Percentiles rank a stretch among this genome's conserved stretches.
Evolutionary conservation across 2,888 invertebrate genomes (phyloP).

Genomic region (Pristionchus exspectatus): DNA sequence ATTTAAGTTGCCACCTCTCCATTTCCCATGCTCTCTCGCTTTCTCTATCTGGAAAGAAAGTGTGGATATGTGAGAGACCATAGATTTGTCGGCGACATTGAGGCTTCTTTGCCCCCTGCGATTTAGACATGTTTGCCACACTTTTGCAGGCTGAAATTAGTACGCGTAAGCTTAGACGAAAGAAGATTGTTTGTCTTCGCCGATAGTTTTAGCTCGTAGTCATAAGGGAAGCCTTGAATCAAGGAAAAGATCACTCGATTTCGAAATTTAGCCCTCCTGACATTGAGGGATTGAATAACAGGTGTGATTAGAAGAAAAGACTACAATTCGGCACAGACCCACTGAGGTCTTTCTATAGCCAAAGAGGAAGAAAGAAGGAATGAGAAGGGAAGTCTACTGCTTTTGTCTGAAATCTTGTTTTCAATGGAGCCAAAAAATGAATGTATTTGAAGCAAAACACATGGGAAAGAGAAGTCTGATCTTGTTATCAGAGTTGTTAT

Average conservation of each 20-base stretch:
- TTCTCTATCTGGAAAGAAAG: background rate
- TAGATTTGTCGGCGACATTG: background rate
- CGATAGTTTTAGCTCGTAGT: background rate
- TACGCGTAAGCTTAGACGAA: background rate
- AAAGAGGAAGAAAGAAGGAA: too few relatives aligned
- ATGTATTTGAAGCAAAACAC: background rate
- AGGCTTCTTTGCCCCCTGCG: background rate
- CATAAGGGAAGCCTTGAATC: background rate
- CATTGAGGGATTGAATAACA: background rate
- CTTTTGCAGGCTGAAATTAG: background rate
- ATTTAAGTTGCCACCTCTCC: background rate
- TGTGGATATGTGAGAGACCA: background rate
- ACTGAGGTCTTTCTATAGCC: too few relatives aligned
- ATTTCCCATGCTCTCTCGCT: background rate
- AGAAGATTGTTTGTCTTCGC: background rate
- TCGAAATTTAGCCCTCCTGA: background rate
- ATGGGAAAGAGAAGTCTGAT: background rate
- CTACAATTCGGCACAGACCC: background rate
- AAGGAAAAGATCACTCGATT: background rate
- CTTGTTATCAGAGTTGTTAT: too few relatives aligned
- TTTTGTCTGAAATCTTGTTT: too few relatives aligned
- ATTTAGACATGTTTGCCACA: slow-evolving; percentile 31
- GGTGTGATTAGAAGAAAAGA: background rate
- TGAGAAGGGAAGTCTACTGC: background rate
- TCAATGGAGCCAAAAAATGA: background rate